Conservation (phyloP, 1,140 invertebrate genomes). For the Pantala flavescens region DNA sequence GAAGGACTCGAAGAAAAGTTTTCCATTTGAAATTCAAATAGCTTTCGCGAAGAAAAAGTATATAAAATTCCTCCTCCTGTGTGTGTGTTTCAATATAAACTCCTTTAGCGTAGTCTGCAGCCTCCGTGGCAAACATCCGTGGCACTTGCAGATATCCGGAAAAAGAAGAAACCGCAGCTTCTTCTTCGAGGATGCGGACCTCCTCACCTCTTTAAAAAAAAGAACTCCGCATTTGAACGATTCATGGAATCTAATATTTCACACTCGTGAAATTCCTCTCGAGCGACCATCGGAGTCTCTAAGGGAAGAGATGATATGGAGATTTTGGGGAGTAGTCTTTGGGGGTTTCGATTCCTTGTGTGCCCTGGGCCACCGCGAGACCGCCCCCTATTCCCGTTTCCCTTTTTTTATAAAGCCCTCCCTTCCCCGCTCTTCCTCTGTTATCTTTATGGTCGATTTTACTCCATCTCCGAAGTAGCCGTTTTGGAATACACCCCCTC, state of each 20-base stretch:
- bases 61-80: not conserved
- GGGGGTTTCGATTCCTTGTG: too few relatives aligned
- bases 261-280: not conserved
- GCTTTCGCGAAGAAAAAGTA: not conserved
- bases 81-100: constrained; percentile 2
- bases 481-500: too few relatives aligned
- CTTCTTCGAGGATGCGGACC: not conserved
- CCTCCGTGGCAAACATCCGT: not conserved
- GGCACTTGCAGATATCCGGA: not conserved
- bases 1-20: not conserved
- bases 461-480: too few relatives aligned
- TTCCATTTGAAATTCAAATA: constrained; percentile 5
- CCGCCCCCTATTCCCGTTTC: too few relatives aligned
- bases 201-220: not conserved
- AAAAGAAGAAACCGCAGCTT: not conserved
- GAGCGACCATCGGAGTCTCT: too few relatives aligned
- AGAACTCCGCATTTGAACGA: not conserved
- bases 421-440: too few relatives aligned
- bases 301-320: too few relatives aligned
- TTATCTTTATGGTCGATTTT: too few relatives aligned
- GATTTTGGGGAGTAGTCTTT: too few relatives aligned
- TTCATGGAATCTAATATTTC: not conserved
- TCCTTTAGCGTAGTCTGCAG: not conserved
- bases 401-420: too few relatives aligned
- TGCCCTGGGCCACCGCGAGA: too few relatives aligned